Conservation (phyloP, 2,797 vertebrate species). For the Anolis apletophallus region DNA sequence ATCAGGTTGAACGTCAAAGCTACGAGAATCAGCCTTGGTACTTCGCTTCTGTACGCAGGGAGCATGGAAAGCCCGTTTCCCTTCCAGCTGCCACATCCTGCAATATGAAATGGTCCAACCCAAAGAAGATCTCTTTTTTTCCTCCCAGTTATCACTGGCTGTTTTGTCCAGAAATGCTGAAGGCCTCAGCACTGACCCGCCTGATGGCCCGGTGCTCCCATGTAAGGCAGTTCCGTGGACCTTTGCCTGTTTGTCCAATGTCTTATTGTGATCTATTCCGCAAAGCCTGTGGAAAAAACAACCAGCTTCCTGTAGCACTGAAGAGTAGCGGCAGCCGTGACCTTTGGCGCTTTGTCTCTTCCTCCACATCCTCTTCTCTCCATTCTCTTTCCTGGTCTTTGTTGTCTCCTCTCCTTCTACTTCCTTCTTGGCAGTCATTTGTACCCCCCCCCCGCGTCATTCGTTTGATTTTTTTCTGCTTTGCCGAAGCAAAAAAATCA, state of each 20-base stretch:
- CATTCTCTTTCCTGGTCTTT: constrained; percentile 26
- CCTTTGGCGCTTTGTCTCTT: constrained; percentile 23
- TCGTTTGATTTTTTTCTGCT: background rate
- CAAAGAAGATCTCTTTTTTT: no score
- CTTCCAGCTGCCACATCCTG: background rate
- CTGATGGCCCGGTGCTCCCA: background rate
- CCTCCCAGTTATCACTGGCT: background rate
- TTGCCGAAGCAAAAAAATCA: constrained; percentile 5
- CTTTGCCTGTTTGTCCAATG: background rate
- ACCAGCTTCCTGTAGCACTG: constrained; percentile 22
- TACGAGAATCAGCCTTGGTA: background rate
- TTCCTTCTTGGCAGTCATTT: constrained; percentile 12
- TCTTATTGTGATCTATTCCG: constrained; percentile 1
- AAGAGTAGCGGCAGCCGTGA: constrained; percentile 11
- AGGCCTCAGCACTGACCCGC: background rate
- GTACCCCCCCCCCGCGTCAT: background rate
- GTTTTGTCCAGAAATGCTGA: background rate
- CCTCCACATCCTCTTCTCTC: constrained; percentile 23
- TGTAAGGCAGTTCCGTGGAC: background rate
- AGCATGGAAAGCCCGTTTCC: no score
- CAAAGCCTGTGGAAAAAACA: constrained; percentile 9
- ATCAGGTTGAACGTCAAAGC: background rate
- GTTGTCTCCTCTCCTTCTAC: constrained; percentile 12
- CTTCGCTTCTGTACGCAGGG: background rate
- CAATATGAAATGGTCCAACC: background rate